Base-by-base conservation (phyloP, 2,888 invertebrate genomes). In the Uloborus plumipes region DNA sequence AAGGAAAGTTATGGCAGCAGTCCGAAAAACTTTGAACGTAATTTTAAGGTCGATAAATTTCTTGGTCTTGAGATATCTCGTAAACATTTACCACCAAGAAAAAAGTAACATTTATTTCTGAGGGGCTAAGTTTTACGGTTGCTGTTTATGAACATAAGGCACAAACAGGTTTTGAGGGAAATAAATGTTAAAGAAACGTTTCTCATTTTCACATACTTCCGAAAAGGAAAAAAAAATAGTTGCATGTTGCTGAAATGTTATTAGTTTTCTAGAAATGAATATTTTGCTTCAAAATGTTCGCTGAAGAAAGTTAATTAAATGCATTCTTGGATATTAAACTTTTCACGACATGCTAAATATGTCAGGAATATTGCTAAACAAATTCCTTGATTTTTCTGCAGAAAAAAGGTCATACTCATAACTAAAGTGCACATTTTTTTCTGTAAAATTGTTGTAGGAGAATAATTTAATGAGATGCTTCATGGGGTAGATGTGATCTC, bases 41-140 rank as follows among this genome's bases (percentile, higher is more conserved):
- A 74, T 80, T 80, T 80, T 72, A 58, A 80, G 73, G 79, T 67
- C 79, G 67, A 80, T 80, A 80, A 80, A 80, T 80, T 80, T 69
- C 53, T 72, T 53, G 65, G 73, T 39, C 26, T 62, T 22, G 72
- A 67, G 73, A 73, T 66, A 73, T 73, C 78, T 78, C 73, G 26
- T 80, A 80, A 80, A 62, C 59, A 73, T 80, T 69, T 73, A 69
- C 31, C 31, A 50, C 53, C 59, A 31, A 26, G n/a, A 61, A 66
- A 18, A 59, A 51, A 64, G 47, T 64, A 47, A 64, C 64, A 64
- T 64, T 64, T 64, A 64, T 64, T 64, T 64, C 20, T 39, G 22
- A 13, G 15, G 47, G 53, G 51, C 62, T 58, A 53, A 74, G 39
- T 73, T 80, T 80, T 80, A 80, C 72, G 69, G 49, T 53, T 47